Conservation (phyloP, 1,140 invertebrate genomes). For the Dreissena rostriformis region DNA sequence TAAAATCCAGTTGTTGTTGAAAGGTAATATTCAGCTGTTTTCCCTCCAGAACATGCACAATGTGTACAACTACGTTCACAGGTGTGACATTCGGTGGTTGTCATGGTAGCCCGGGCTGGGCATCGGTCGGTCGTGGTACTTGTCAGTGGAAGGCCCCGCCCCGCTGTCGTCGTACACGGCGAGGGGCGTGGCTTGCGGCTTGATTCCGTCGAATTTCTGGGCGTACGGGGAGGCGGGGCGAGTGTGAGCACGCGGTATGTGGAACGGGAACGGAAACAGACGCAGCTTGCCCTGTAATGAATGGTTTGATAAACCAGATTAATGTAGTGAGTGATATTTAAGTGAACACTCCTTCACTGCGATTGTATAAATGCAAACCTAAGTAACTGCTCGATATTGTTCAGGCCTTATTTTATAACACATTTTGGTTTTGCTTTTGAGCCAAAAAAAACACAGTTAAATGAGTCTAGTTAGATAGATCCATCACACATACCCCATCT, state of each 20-base stretch:
- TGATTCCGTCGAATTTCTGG: slow-evolving; percentile 55
- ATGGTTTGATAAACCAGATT: background rate
- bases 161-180: slow-evolving; percentile 11
- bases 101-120: slow-evolving; percentile 24
- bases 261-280: slow-evolving; percentile 50
- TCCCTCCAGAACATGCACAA: background rate
- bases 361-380: background rate
- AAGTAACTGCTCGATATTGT: background rate
- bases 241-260: slow-evolving; percentile 56
- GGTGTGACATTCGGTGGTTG: slow-evolving; percentile 36
- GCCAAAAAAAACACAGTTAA: too few species aligned
- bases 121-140: slow-evolving; percentile 32
- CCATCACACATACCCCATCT: background rate
- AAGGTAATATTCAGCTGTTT: too few species aligned
- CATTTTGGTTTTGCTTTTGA: background rate
- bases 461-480: background rate
- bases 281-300: slow-evolving; percentile 52
- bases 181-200: slow-evolving; percentile 24
- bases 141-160: slow-evolving; percentile 18
- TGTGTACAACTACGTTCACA: background rate
- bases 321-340: background rate
- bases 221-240: slow-evolving; percentile 6
- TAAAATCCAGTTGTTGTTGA: too few species aligned
- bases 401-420: background rate
- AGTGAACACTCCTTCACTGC: too few species aligned